Conservation (phyloP, 2,888 invertebrate genomes). For the Helleia helle region DNA sequence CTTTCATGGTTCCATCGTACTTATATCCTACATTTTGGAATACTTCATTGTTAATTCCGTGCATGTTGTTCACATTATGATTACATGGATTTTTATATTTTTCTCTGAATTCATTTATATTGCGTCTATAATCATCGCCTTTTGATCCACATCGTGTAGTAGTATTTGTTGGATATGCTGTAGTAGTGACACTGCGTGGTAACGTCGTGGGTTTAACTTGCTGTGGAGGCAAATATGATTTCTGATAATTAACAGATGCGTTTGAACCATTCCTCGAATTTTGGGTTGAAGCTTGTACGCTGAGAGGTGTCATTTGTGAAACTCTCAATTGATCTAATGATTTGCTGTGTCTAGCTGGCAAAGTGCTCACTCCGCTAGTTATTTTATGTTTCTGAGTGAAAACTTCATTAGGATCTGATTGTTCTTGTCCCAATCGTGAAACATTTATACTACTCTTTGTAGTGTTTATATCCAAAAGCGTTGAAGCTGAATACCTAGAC, state of each 20-base stretch:
- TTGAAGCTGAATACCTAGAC: conserved; percentile 76
- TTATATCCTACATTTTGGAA: conserved; percentile 63
- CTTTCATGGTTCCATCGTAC: conserved; percentile 50
- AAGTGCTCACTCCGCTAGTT: conserved; percentile 63
- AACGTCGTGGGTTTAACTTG: conserved; percentile 64
- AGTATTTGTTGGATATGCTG: conserved; percentile 58
- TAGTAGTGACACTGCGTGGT: conserved; percentile 64
- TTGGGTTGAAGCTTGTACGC: conserved; percentile 45
- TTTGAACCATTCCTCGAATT: conserved; percentile 52
- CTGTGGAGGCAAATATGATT: conserved; percentile 52
- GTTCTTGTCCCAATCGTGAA: conserved; percentile 42
- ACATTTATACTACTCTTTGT: conserved; percentile 40
- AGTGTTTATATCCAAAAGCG: conserved; percentile 61
- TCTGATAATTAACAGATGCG: conserved; percentile 60
- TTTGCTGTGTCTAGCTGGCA: conserved; percentile 85
- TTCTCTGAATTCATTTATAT: conserved; percentile 76
- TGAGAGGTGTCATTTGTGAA: conserved; percentile 53
- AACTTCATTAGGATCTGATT: conserved; percentile 40
- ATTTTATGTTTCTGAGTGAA: conserved; percentile 55
- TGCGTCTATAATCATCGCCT: conserved; percentile 72
- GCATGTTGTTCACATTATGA: conserved; percentile 40
- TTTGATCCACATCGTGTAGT: conserved; percentile 54
- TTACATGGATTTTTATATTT: conserved; percentile 76
- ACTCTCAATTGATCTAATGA: conserved; percentile 85
- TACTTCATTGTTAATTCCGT: conserved; percentile 56